A percentile compares a stretch with the other conserved stretches of the same genome.
Evolutionary conservation across 2,113 vertebrate genomes (phyloP).

Genomic region (zebrafish (Danio rerio)): GRCz12tu NC_133177.1:9352001-9352500

Average conservation of each 20-base stretch:
- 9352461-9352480: too few relatives aligned
- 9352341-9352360: too few relatives aligned
- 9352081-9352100: constrained; percentile 32
- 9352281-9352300: not conserved
- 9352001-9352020: constrained; percentile 46
- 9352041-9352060: constrained; percentile 4
- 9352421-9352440: too few relatives aligned
- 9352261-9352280: not conserved
- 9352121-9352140: constrained; percentile 32
- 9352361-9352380: too few relatives aligned
- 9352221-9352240: not conserved
- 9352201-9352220: constrained; percentile 18
- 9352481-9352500: too few relatives aligned
- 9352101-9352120: constrained; percentile 33
- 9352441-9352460: too few relatives aligned
- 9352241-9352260: not conserved
- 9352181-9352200: constrained; percentile 27
- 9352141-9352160: constrained; percentile 49
- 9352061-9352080: constrained; percentile 23
- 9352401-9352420: too few relatives aligned
- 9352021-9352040: not conserved
- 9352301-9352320: too few relatives aligned
- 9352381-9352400: too few relatives aligned
- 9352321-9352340: too few relatives aligned
- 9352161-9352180: constrained; percentile 42